Evolutionary conservation across 2,113 vertebrate species (phyloP), one percentile per base, ranked within the genome.

Genomic region (Proterorhinus semilunaris): DNA sequence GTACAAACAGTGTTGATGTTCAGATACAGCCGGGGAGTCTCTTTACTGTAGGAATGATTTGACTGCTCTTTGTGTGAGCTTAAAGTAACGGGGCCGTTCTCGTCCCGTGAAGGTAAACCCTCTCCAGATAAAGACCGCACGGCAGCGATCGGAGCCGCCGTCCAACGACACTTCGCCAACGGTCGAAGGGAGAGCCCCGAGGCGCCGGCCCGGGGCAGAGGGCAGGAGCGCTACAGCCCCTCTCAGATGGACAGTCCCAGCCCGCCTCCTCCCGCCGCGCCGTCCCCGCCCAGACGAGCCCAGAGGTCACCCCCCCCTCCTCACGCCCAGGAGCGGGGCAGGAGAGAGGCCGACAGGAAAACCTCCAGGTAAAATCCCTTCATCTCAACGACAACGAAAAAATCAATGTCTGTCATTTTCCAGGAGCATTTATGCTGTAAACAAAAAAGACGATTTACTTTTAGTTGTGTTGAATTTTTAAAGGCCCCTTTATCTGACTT

Each of bases 151-250:
- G 74, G 84, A 12, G 80, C 78, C 0, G 79, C 85, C 0, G 82
- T 74, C 6, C 84, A 83, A 1, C 55, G 79, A 10, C 79, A 77
- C 43, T 13, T 87, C 52, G 71, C 85, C 69, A 90, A 87, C 0
- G 83, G 86, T 0, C 62, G 65, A 13, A 71, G 67, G 8, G 82
- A 87, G 46, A 66, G 73, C 13, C 59, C 83, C 0, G 64, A 65
- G 4, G 75, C 74, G 46, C n/a, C 42, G 0, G 1, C 68, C 10
- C 48, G 8, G 10, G 12, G 50, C 0, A 79, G 79, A 48, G 86
- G 86, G 2, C 84, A 88, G 78, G 87, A 91, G 55, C 72, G 89
- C 0, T 91, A 92, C 68, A 88, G 86, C 27, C 89, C 88, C 45
- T 80, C 87, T 0, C 83, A 86, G 68, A 13, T 72, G 36, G 87